phyloP scores from a whole-genome alignment of 2,888 invertebrate species.

The Linnaemya tessellans region DNA sequence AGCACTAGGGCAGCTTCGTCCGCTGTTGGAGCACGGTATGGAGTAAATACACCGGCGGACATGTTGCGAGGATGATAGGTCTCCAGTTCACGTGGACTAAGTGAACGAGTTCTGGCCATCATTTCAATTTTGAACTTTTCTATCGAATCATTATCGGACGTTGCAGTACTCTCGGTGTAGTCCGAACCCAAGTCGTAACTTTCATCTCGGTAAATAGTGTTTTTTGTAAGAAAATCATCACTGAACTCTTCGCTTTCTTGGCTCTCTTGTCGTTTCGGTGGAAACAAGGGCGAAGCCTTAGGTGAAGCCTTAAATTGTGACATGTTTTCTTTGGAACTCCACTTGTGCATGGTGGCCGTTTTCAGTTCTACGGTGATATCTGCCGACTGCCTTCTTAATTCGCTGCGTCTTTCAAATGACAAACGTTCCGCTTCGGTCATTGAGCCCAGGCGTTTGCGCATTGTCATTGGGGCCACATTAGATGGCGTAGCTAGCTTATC shows the following conservation, averaged over 20 bases:
- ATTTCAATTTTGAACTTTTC: slow-evolving; percentile 83
- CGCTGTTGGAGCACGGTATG: slow-evolving; percentile 83
- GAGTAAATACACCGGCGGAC: slow-evolving; percentile 81
- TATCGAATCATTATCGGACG: slow-evolving; percentile 83
- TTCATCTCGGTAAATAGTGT: slow-evolving; percentile 74
- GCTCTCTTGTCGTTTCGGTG: slow-evolving; percentile 73
- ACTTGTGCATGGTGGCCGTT: slow-evolving; percentile 75
- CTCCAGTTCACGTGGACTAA: slow-evolving; percentile 85
- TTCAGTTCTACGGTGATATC: slow-evolving; percentile 80
- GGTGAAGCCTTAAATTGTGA: slow-evolving; percentile 73
- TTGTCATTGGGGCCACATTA: slow-evolving; percentile 73
- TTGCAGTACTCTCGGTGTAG: slow-evolving; percentile 87
- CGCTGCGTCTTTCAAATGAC: slow-evolving; percentile 84
- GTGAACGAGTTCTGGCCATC: slow-evolving; percentile 80
- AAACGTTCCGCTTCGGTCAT: slow-evolving; percentile 84
- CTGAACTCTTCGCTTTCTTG: slow-evolving; percentile 77
- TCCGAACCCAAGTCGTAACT: slow-evolving; percentile 85
- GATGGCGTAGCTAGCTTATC: slow-evolving; percentile 74
- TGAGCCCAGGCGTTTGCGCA: slow-evolving; percentile 84
- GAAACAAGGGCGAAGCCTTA: slow-evolving; percentile 72
- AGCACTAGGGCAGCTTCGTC: slow-evolving; percentile 86
- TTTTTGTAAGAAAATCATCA: slow-evolving; percentile 74
- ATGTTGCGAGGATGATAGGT: slow-evolving; percentile 88
- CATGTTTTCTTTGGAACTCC: slow-evolving; percentile 81
- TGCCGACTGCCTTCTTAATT: slow-evolving; percentile 84